Base-by-base conservation (phyloP, 2,797 vertebrate genomes). In the Pangasius mekongensis region DNA sequence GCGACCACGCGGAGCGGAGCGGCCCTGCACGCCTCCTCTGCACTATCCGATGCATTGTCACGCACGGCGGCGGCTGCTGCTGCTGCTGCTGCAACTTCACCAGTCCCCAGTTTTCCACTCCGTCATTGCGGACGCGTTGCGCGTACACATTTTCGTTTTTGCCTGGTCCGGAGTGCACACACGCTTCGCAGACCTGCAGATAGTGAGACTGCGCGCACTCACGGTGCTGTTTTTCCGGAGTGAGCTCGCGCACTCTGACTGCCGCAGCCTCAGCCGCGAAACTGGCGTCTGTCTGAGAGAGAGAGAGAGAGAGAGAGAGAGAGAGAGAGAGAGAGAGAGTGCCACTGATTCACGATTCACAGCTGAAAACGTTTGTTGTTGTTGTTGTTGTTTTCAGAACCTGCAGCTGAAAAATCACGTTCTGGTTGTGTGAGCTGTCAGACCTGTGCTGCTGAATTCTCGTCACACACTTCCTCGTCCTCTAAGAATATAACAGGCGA, bases 11-110 rank as follows among this genome's bases (percentile, higher is more conserved):
- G 89, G 95, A 94, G 89, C 96, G 95, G 92, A 96, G 94, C 90
- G 94, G 94, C 92, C 95, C 95, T 91, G 95, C 94, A 91, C 88
- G 90, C 92, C 95, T 95, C 94, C 95, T 93, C 94, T 95, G 96
- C 93, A 96, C 94, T 93, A 96, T 93, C 92, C 95, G 94, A 93
- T 95, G 96, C 96, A 97, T 97, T 78, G 94, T 94, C 93, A 90
- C 86, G 74, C 83, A 82, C 81, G 80, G 88, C 88, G 69, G 58
- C 89, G 67, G 83, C 60, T 5, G 36, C 52, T 64, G 81, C 56
- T n/a, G 36, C 64, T 62, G 62, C 52, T 30, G 27, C 76, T 80
- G 74, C 86, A 56, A 66, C 22, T 86, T 87, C 87, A 90, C 89
- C 90, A 89, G 81, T 58, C 87, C 83, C 83, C 76, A 86, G 81